A percentile compares a stretch with the other conserved stretches of the same genome.
Conservation (phyloP, 2,113 vertebrate species). For the Telmatochromis bifrenatus region DNA sequence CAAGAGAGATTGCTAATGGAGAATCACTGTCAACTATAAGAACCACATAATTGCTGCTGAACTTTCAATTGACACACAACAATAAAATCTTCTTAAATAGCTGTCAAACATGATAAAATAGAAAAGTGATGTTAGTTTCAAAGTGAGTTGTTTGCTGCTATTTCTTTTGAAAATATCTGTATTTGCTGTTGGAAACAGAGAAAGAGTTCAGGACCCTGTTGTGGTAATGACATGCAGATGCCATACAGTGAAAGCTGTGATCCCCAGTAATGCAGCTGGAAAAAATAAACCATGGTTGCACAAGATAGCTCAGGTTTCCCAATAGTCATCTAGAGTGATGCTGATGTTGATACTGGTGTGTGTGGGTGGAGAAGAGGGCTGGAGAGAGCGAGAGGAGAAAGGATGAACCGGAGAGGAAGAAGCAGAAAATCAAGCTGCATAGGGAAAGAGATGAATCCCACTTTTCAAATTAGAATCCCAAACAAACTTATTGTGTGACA, state of each 20-base stretch:
- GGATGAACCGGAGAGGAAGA: not conserved
- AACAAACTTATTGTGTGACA: conserved; percentile 69
- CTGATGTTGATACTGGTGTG: conserved; percentile 35
- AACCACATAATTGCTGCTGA: conserved; percentile 27
- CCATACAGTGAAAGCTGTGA: conserved; percentile 20
- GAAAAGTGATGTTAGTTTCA: not conserved
- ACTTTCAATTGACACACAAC: conserved; percentile 20
- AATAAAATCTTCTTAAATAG: conserved; percentile 27
- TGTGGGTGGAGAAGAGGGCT: not conserved
- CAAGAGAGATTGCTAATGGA: not conserved
- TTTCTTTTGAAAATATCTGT: not conserved
- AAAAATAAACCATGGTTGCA: conserved; percentile 46
- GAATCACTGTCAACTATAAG: conserved; percentile 13
- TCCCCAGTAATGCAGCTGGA: conserved; percentile 27
- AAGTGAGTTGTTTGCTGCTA: accelerated
- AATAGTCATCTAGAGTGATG: conserved; percentile 37
- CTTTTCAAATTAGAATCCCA: conserved; percentile 64
- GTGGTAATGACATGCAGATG: conserved; percentile 35
- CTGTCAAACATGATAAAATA: not conserved
- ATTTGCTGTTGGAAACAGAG: not conserved
- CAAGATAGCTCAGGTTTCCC: conserved; percentile 43
- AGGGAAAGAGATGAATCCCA: conserved; percentile 12
- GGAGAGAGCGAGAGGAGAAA: not conserved
- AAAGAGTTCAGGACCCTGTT: conserved; percentile 4
- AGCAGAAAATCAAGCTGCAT: not conserved